Percentiles rank a stretch among this genome's conserved stretches.
Evolutionary conservation across 1,140 invertebrate genomes (phyloP).

Genomic region (Aphis craccivora): DNA sequence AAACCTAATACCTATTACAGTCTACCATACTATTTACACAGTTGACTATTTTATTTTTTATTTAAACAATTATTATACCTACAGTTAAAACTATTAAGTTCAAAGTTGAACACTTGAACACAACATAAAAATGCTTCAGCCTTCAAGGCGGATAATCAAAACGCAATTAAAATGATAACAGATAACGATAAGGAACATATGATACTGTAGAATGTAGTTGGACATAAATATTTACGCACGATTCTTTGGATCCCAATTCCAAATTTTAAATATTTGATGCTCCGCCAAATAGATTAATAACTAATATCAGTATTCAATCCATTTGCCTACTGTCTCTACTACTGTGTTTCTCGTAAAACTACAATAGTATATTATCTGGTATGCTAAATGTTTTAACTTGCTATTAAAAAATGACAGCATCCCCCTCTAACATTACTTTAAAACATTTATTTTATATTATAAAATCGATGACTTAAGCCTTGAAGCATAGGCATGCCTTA

Average conservation of each 20-base stretch:
- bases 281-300: too few relatives aligned
- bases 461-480: too few relatives aligned
- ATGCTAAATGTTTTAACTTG: background rate
- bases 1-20: too few relatives aligned
- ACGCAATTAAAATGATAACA: conserved; percentile 1
- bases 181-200: background rate
- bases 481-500: too few relatives aligned
- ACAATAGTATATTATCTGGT: background rate
- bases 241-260: too few relatives aligned
- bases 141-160: background rate
- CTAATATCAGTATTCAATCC: background rate
- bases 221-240: too few relatives aligned
- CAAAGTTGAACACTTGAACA: background rate
- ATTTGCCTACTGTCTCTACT: background rate
- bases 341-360: background rate
- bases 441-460: too few relatives aligned
- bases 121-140: background rate
- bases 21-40: background rate
- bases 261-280: background rate
- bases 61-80: background rate
- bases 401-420: background rate
- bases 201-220: too few relatives aligned
- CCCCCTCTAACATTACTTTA: too few relatives aligned
- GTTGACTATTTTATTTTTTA: background rate
- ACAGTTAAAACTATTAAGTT: background rate